Conservation (phyloP, 2,888 invertebrate genomes). For the Lochmaea capreae region DNA sequence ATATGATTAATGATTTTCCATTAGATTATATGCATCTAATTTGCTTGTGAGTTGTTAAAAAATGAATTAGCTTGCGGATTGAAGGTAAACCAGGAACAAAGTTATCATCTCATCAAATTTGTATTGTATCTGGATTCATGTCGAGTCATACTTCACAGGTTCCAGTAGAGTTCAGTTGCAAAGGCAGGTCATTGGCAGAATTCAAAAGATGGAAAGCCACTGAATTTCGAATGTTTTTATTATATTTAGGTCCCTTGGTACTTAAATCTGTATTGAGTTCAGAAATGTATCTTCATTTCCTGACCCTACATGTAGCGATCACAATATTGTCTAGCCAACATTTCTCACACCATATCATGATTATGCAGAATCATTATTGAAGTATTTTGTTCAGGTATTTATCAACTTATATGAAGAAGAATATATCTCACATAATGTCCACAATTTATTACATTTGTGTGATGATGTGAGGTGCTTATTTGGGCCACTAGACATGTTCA, state of each 20-base stretch:
- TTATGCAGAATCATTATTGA: neutral
- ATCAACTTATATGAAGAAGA: conserved; percentile 1
- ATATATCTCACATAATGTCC: conserved; percentile 19
- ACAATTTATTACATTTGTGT: conserved; percentile 15
- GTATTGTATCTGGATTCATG: neutral
- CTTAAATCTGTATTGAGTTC: conserved; percentile 13
- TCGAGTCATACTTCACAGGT: neutral
- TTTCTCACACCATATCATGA: neutral
- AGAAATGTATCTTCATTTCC: conserved; percentile 10
- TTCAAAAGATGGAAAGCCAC: too few species aligned
- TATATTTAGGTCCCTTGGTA: neutral
- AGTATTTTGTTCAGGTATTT: conserved; percentile 13
- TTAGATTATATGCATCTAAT: conserved; percentile 1
- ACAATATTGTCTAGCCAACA: conserved; percentile 5
- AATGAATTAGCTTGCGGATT: too few species aligned
- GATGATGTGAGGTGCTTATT: conserved; percentile 17
- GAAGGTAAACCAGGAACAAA: too few species aligned
- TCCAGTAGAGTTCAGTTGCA: conserved; percentile 10
- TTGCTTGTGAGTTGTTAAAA: too few species aligned
- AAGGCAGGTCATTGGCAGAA: conserved; percentile 3
- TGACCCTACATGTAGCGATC: conserved; percentile 2
- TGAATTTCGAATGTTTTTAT: too few species aligned
- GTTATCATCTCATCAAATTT: neutral
- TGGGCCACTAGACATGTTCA: conserved; percentile 21
- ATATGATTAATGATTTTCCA: conserved; percentile 15